Evolutionary conservation across 2,888 invertebrate genomes (phyloP).

Genomic region (Epinotia nisella): DNA sequence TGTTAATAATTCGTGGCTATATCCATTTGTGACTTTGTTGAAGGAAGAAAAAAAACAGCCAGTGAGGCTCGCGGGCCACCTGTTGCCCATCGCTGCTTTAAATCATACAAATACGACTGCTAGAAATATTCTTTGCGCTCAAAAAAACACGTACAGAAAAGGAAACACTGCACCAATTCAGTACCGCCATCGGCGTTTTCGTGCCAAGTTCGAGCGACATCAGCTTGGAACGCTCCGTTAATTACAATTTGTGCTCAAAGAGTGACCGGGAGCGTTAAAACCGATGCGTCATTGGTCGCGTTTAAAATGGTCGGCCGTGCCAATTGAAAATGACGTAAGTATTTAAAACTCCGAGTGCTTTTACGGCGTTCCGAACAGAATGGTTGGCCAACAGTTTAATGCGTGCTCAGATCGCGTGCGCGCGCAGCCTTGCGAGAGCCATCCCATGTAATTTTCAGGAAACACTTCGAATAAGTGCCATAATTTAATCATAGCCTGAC

Average conservation of each 20-base stretch:
- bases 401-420: slow-evolving; percentile 82
- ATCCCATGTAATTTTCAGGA: slow-evolving; percentile 84
- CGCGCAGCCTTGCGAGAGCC: slow-evolving; percentile 78
- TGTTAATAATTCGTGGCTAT: too few species aligned
- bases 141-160: not conserved
- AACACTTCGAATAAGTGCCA: slow-evolving; percentile 81
- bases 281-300: slow-evolving; percentile 80
- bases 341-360: not conserved
- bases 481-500: slow-evolving; percentile 84
- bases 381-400: slow-evolving; percentile 64
- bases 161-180: slow-evolving; percentile 13
- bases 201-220: slow-evolving; percentile 5
- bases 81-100: too few species aligned
- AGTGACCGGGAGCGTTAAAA: slow-evolving; percentile 75
- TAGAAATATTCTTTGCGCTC: not conserved
- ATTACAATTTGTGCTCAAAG: slow-evolving; percentile 66
- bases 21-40: too few species aligned
- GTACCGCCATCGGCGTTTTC: slow-evolving; percentile 12
- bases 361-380: slow-evolving; percentile 16
- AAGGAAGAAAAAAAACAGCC: too few species aligned
- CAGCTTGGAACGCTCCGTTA: slow-evolving; percentile 51
- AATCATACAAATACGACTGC: not conserved
- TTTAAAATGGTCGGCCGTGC: slow-evolving; percentile 58
- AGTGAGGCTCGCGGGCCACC: too few species aligned
- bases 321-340: slow-evolving; percentile 53